Base-by-base conservation (phyloP, 2,113 vertebrate genomes). In the Pogona vitticeps region DNA sequence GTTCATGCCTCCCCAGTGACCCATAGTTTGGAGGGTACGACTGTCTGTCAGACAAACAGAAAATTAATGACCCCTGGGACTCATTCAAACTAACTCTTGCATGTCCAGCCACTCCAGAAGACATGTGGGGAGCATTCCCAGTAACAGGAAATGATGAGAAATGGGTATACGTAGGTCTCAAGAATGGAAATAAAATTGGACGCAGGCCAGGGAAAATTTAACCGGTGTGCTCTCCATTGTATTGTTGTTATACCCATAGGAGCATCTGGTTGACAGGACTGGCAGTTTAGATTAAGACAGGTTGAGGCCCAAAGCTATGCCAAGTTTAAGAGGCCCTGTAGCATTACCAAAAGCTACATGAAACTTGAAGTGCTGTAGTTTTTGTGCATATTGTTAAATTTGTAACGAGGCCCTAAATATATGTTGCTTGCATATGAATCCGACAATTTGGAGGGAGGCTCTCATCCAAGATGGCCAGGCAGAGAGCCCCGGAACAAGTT, bases 1-100 rank as follows among this genome's bases (percentile, higher is more conserved):
- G 84, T 93, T 95, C 95, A 91, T 93, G 94, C 93, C 93, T 95
- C 85, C 88, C 76, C 92, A 86, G 70, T 92, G 95, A 95, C 92
- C 95, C 91, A 88, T 0, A 0, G 65, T 89, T 91, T 94, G n/a
- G 71, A 82, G 71, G 59, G 70, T 56, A 76, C 26, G 42, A n/a
- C 63, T 63, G 91, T 73, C 90, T 93, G 93, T 93, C 92, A 95
- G 92, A 89, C 68, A 88, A 95, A 93, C 94, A 93, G 91, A 94
- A 94, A 92, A 91, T 93, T 88, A 93, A 56, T 88, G 92, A 92
- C 93, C 85, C 33, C 31, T 90, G 93, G 94, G 94, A 94, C 82
- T 85, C 88, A 94, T 95, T 87, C 89, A 84, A 93, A 93, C 90
- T 94, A 91, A 88, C 91, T 93, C 89, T 90, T 90, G 68, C 90